Evolutionary conservation across 35 echinoderm and acorn worm genomes (phyloP).

Genomic region (Lytechinus pictus): DNA sequence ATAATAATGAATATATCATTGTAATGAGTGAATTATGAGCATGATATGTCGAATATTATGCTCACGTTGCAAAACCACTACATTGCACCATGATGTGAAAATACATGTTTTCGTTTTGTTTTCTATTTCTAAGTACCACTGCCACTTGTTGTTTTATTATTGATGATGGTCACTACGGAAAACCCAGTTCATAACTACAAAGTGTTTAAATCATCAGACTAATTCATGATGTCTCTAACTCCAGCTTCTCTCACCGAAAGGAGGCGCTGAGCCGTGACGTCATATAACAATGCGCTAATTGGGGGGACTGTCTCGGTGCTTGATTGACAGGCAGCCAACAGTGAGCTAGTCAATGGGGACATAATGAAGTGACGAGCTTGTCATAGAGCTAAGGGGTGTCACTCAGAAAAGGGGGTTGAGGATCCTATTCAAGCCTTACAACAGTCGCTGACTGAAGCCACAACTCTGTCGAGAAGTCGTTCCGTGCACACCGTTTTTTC

Average conservation of each 20-base stretch:
- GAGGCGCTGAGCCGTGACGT: conserved; percentile 51
- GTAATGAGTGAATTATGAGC: no score
- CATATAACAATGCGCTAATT: conserved; percentile 55
- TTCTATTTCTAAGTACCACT: no score
- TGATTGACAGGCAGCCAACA: conserved; percentile 28
- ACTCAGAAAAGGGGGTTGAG: background rate
- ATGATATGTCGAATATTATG: no score
- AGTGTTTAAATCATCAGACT: background rate
- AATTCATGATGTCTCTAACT: background rate
- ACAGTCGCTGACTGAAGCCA: background rate
- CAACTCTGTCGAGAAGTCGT: background rate
- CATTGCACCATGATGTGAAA: no score
- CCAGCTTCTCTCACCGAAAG: background rate
- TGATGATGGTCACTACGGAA: no score
- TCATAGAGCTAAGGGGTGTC: conserved; percentile 30
- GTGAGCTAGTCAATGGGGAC: conserved; percentile 46
- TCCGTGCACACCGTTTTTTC: background rate
- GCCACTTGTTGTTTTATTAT: no score
- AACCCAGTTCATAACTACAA: background rate
- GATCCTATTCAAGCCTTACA: background rate
- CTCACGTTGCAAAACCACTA: no score
- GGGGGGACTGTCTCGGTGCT: conserved; percentile 41
- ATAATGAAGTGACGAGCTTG: conserved; percentile 55
- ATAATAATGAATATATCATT: no score
- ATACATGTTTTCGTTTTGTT: no score